phyloP scores from a whole-genome alignment of 2,113 vertebrate genomes.

The Baryphthengus martii region DNA sequence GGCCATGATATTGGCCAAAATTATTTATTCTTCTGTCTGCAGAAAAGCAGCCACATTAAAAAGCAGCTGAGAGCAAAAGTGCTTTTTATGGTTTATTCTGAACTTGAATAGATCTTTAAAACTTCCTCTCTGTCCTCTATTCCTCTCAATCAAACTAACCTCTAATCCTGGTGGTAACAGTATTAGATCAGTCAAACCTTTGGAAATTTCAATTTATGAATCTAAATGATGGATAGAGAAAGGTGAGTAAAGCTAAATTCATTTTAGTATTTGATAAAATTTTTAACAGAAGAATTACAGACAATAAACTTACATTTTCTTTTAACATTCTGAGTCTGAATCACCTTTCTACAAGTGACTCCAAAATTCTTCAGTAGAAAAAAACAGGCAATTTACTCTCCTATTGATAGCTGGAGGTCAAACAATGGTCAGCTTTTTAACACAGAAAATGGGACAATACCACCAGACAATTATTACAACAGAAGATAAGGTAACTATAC shows the following conservation, averaged over 20 bases:
- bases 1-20: neutral
- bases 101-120: neutral
- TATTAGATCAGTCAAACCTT: neutral
- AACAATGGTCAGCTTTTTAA: constrained; percentile 28
- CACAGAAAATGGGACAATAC: constrained; percentile 5
- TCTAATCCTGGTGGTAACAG: neutral
- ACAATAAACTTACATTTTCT: constrained; percentile 37
- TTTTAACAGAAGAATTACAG: constrained; percentile 1
- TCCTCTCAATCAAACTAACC: neutral
- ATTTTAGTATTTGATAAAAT: constrained; percentile 26
- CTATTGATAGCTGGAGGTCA: constrained; percentile 49
- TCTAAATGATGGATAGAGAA: neutral
- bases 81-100: neutral
- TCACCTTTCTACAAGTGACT: constrained; percentile 22
- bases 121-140: neutral
- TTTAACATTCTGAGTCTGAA: constrained; percentile 29
- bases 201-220: neutral
- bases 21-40: neutral
- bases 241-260: constrained; percentile 10
- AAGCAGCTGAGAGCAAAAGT: neutral
- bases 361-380: constrained; percentile 41
- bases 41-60: neutral
- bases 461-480: neutral
- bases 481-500: neutral
- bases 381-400: constrained; percentile 37